Evolutionary conservation across 2,888 invertebrate genomes (phyloP).

Genomic region (Himalopsyche tibetana): DNA sequence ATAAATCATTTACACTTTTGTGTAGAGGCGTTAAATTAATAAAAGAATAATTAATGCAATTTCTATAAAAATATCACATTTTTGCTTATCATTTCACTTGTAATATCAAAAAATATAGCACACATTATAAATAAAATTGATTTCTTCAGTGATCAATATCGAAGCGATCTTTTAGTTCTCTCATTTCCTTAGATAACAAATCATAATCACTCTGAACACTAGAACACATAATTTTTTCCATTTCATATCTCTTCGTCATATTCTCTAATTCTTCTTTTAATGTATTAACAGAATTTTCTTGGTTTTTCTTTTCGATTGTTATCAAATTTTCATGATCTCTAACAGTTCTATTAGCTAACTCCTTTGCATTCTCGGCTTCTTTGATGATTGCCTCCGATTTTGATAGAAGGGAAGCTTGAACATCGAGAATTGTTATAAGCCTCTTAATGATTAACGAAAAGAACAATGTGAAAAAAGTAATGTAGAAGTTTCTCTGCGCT

Average conservation of each 20-base stretch:
- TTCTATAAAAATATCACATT: no score
- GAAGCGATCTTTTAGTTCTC: not conserved
- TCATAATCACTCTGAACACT: conserved; percentile 6
- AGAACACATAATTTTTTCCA: not conserved
- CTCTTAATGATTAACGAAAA: conserved; percentile 82
- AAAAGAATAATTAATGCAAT: no score
- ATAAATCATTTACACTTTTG: no score
- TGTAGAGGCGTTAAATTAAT: no score
- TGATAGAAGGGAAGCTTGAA: conserved; percentile 79
- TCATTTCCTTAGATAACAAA: conserved; percentile 8
- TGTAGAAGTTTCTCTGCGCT: conserved; percentile 88
- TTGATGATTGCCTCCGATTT: conserved; percentile 82
- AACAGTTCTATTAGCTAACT: conserved; percentile 71
- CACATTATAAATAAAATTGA: not conserved
- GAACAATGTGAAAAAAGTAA: conserved; percentile 86
- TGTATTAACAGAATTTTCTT: conserved; percentile 62
- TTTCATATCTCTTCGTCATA: not conserved
- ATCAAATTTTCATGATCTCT: conserved; percentile 63
- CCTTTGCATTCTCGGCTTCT: conserved; percentile 81
- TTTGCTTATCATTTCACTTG: not conserved
- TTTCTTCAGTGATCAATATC: conserved; percentile 3
- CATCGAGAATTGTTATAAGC: conserved; percentile 80
- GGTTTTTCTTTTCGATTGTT: conserved; percentile 68
- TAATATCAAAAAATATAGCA: conserved; percentile 10
- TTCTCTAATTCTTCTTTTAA: conserved; percentile 68